These are phyloP conservation scores for Chesias legatella DNA, from an alignment of 2,888 invertebrate genomes.

Conservation along the genomic window DNA sequence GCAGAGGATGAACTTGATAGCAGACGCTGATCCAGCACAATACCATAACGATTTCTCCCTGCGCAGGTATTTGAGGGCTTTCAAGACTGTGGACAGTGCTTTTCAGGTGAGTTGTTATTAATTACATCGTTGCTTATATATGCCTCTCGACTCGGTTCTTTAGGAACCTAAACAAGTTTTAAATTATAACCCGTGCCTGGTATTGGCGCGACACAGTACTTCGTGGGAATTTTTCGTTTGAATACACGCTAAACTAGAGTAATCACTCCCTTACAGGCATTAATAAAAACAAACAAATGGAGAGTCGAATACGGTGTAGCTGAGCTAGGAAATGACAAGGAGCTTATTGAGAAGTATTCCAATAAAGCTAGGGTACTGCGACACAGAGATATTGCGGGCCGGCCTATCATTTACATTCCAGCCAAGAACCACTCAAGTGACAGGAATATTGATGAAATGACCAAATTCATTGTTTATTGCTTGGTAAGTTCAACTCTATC, in stretches of 20 bases:
- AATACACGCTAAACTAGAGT: too few relatives aligned
- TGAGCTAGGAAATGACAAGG: conserved; percentile 75
- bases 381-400: conserved; percentile 85
- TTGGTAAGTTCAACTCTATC: conserved; percentile 74
- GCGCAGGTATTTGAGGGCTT: conserved; percentile 85
- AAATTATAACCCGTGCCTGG: too few relatives aligned
- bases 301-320: conserved; percentile 85
- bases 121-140: too few relatives aligned
- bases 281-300: conserved; percentile 91
- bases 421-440: conserved; percentile 87
- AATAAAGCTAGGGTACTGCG: conserved; percentile 85
- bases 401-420: conserved; percentile 89
- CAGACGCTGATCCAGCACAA: conserved; percentile 86
- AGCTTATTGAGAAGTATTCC: conserved; percentile 79
- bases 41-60: conserved; percentile 88
- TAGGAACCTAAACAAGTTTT: too few relatives aligned
- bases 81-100: conserved; percentile 86
- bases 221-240: too few relatives aligned
- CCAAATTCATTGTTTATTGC: conserved; percentile 88
- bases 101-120: conserved; percentile 79
- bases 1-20: conserved; percentile 86
- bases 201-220: too few relatives aligned
- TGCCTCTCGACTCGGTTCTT: too few relatives aligned
- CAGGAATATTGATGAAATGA: conserved; percentile 87
- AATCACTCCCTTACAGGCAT: conserved; percentile 74